Evolutionary conservation across 2,797 vertebrate genomes (phyloP), one percentile per base, ranked within the genome.

Genomic region (Psittacula derbiana): DNA sequence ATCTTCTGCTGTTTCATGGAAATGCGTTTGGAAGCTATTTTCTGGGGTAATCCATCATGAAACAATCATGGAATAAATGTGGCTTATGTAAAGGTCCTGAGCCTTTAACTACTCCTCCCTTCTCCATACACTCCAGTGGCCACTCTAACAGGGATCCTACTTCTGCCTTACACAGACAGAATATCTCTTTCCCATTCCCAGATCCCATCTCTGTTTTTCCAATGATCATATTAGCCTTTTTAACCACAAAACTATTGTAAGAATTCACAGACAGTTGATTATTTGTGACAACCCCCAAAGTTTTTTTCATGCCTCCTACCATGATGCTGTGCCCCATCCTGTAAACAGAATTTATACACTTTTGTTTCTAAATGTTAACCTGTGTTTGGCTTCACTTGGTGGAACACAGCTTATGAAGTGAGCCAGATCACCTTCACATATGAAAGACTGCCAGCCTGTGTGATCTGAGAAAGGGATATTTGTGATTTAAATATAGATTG

Each of bases 1-100:
- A 86, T 95, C 91, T 93, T 95, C 74, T 95, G 91, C 91, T 95
- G 90, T 88, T 96, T 90, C 86, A 80, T 93, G 91, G 91, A 92
- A 94, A 90, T 13, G 64, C 2, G 58, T 94, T 95, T 95, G 83
- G 90, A 95, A 95, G 80, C 30, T 92, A 11, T 94, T 95, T 96
- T 95, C 90, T 92, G 67, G 60, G 30, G 44, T 85, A 93, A 97
- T 97, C 78, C 91, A 92, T 97, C 95, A 95, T 78, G 83, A 90
- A 95, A 82, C 50, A 95, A 92, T 80, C 64, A 67, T 61, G 52
- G 76, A 87, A 88, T 84, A 74, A 90, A 82, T 7, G 7, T 89
- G 66, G 72, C 69, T 80, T 73, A 19, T 92, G 61, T 53, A 79
- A 80, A 87, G 71, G 64, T 55, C 44, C 30, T 60, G 80, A 75